Percentiles rank a stretch among this genome's conserved stretches.
phyloP scores from a whole-genome alignment of 2,888 invertebrate species.

The Limenitis camilla region DNA sequence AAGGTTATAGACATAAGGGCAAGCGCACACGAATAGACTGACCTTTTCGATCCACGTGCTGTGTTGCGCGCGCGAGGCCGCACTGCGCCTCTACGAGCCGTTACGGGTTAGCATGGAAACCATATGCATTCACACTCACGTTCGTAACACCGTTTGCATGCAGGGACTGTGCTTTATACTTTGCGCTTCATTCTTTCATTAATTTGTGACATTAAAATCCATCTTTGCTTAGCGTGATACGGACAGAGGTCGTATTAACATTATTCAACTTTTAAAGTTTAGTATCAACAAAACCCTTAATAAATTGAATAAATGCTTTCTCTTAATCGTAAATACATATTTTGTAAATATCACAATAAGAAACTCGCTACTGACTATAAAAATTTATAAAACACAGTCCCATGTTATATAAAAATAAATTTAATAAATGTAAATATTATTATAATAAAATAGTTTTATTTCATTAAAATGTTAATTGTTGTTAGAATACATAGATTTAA shows the following conservation, averaged over 20 bases:
- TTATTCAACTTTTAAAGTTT: too few species aligned
- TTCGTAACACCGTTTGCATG: constrained; percentile 33
- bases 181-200: not conserved
- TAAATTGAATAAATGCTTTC: too few species aligned
- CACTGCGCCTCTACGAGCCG: constrained; percentile 69
- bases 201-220: not conserved
- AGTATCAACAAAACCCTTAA: too few species aligned
- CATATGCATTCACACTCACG: constrained; percentile 66
- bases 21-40: constrained; percentile 37
- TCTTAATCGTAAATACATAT: too few species aligned
- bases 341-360: not conserved
- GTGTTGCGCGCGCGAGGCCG: constrained; percentile 56
- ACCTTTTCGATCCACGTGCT: constrained; percentile 95
- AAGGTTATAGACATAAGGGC: constrained; percentile 1
- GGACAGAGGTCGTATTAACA: too few species aligned
- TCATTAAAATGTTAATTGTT: constrained; percentile 13
- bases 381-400: constrained; percentile 23
- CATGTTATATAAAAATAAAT: constrained; percentile 25
- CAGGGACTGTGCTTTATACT: constrained; percentile 23
- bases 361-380: not conserved
- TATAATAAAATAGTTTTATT: constrained; percentile 20
- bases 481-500: constrained; percentile 7
- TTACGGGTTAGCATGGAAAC: constrained; percentile 75
- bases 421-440: constrained; percentile 34
- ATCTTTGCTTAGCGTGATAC: too few species aligned